Evolutionary conservation across 2,888 invertebrate species (phyloP).

Genomic region (Lasioglossum villosulum): DNA sequence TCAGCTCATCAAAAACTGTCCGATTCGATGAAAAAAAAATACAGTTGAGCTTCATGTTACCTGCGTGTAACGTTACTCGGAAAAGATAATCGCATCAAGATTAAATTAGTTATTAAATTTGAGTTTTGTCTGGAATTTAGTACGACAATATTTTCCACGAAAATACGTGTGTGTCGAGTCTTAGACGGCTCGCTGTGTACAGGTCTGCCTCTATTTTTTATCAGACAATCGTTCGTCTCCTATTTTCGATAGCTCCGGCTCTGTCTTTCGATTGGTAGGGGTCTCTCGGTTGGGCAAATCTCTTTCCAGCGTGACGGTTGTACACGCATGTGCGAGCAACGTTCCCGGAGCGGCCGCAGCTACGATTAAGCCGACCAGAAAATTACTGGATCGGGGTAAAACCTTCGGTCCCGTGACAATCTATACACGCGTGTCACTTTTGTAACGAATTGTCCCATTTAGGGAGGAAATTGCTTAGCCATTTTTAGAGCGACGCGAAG

Average conservation of each 20-base stretch:
- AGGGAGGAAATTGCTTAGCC: slow-evolving; percentile 36
- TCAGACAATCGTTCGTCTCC: neutral
- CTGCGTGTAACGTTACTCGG: too few relatives aligned
- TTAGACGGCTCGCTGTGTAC: neutral
- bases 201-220: neutral
- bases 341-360: slow-evolving; percentile 33
- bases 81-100: neutral
- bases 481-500: slow-evolving; percentile 11
- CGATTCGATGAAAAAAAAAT: neutral
- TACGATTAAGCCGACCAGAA: slow-evolving; percentile 62
- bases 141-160: too few relatives aligned
- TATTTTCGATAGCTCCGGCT: too few relatives aligned
- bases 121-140: neutral
- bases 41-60: neutral
- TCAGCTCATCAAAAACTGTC: neutral
- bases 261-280: neutral
- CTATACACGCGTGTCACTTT: slow-evolving; percentile 42
- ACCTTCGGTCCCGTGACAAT: slow-evolving; percentile 41
- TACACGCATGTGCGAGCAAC: slow-evolving; percentile 28
- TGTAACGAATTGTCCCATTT: slow-evolving; percentile 54
- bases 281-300: neutral
- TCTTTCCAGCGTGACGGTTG: slow-evolving; percentile 15
- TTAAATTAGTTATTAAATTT: neutral
- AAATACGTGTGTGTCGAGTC: neutral
- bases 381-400: slow-evolving; percentile 48